Evolutionary conservation across 1,140 invertebrate species (phyloP).

Genomic region (Tetraneura akinire): DNA sequence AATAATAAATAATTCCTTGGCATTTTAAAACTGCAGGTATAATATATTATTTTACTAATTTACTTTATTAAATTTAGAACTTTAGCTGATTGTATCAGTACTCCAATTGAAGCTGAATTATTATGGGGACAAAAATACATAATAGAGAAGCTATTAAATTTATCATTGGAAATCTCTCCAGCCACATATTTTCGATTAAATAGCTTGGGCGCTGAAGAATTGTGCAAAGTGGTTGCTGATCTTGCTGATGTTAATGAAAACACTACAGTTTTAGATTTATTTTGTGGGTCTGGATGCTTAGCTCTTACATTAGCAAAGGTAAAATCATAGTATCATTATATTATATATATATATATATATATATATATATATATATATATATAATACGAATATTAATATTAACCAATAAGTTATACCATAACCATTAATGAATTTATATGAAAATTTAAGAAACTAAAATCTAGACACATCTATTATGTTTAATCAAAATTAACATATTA

Average conservation of each 20-base stretch:
- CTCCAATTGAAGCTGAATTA: conserved; percentile 55
- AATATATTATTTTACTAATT: not conserved
- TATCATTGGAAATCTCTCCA: conserved; percentile 88
- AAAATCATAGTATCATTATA: conserved; percentile 51
- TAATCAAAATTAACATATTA: too few species aligned
- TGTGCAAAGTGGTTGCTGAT: conserved; percentile 83
- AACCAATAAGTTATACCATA: too few species aligned
- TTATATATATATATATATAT: too few species aligned
- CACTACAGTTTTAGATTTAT: conserved; percentile 86
- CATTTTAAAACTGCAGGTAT: too few species aligned
- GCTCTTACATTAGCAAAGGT: conserved; percentile 84
- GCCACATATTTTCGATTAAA: conserved; percentile 92
- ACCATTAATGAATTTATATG: too few species aligned
- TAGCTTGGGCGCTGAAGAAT: conserved; percentile 78
- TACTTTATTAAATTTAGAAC: not conserved
- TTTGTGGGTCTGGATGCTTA: conserved; percentile 98
- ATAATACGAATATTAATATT: too few species aligned
- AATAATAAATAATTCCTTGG: too few species aligned
- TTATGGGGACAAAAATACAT: conserved; percentile 62
- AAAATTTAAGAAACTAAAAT: too few species aligned
- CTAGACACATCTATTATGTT: too few species aligned
- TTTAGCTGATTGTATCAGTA: conserved; percentile 25
- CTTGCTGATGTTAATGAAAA: conserved; percentile 67
- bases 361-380: too few species aligned
- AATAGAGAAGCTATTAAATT: conserved; percentile 63